A percentile compares a stretch with the other conserved stretches of the same genome.
These are phyloP conservation scores for Salvelinus alpinus DNA, from an alignment of 2,113 vertebrate genomes.

Conservation along the genomic window DNA sequence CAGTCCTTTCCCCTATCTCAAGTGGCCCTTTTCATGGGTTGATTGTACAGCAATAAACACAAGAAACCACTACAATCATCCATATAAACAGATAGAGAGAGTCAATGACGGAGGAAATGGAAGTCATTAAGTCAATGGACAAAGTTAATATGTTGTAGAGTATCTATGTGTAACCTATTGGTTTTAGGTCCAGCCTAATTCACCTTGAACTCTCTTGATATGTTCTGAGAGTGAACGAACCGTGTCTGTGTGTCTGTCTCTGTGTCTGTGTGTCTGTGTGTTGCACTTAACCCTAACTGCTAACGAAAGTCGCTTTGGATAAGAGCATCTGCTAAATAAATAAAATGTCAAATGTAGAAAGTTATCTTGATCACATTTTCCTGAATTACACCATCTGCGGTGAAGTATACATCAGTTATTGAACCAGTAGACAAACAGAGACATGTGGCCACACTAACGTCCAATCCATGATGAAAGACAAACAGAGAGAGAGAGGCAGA, in stretches of 20 bases:
- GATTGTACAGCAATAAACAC: slow-evolving; percentile 31
- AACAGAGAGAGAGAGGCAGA: slow-evolving; percentile 16
- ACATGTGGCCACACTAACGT: slow-evolving; percentile 17
- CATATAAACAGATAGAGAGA: not conserved
- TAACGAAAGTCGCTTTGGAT: too few relatives aligned
- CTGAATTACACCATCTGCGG: not conserved
- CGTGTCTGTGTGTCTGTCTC: not conserved
- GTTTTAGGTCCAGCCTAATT: not conserved
- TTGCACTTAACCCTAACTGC: not conserved
- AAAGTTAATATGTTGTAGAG: not conserved
- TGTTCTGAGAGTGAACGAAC: not conserved
- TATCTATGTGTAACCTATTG: not conserved
- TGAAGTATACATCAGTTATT: slow-evolving; percentile 8
- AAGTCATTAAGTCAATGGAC: not conserved
- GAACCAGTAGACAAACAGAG: slow-evolving; percentile 27
- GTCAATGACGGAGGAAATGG: not conserved
- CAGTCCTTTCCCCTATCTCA: slow-evolving; percentile 44
- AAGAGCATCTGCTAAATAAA: too few relatives aligned
- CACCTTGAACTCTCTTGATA: not conserved
- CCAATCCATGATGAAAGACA: slow-evolving; percentile 34
- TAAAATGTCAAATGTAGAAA: too few relatives aligned
- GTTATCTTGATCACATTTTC: too few relatives aligned
- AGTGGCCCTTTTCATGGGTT: slow-evolving; percentile 52
- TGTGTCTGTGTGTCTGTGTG: not conserved
- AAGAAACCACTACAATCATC: slow-evolving; percentile 33